Conservation (phyloP, 2,797 vertebrate species). For the Oryzias dopingdopingensis region DNA sequence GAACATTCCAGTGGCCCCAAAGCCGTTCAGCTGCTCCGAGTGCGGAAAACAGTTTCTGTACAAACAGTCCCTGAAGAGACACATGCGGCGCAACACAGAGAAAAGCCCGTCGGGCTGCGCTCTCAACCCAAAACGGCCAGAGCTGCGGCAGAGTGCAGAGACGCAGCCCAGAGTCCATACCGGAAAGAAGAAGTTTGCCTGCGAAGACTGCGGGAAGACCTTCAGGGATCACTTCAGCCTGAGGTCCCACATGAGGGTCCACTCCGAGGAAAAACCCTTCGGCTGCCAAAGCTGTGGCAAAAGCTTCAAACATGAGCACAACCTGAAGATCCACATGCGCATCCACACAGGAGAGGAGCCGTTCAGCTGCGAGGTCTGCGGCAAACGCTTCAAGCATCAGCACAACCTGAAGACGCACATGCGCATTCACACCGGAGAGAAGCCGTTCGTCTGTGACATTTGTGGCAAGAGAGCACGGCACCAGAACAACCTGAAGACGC, state of each 20-base stretch:
- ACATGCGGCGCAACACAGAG: conserved; percentile 9
- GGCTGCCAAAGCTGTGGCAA: conserved; percentile 11
- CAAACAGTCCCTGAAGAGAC: conserved; percentile 12
- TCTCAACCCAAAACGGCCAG: conserved; percentile 4
- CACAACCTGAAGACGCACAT: background rate
- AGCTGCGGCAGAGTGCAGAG: background rate
- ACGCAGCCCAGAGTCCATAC: conserved; percentile 6
- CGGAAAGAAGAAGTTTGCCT: background rate
- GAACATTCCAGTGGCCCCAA: background rate
- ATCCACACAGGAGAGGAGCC: background rate
- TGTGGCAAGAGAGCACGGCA: background rate
- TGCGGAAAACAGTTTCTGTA: conserved; percentile 18
- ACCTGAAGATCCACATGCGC: conserved; percentile 11
- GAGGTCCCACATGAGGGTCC: conserved; percentile 6
- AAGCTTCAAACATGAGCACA: conserved; percentile 5
- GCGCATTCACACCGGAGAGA: conserved; percentile 6
- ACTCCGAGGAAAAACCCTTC: conserved; percentile 10
- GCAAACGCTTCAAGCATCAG: background rate
- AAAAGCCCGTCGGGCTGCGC: conserved; percentile 3
- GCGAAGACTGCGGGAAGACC: conserved; percentile 7
- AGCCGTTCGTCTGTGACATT: background rate
- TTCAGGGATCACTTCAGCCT: background rate
- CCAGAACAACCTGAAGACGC: conserved; percentile 1
- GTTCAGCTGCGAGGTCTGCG: conserved; percentile 7
- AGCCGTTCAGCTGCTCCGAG: conserved; percentile 14